These are phyloP conservation scores for Hesperia comma DNA, from an alignment of 2,888 invertebrate genomes.

Conservation along the genomic window DNA sequence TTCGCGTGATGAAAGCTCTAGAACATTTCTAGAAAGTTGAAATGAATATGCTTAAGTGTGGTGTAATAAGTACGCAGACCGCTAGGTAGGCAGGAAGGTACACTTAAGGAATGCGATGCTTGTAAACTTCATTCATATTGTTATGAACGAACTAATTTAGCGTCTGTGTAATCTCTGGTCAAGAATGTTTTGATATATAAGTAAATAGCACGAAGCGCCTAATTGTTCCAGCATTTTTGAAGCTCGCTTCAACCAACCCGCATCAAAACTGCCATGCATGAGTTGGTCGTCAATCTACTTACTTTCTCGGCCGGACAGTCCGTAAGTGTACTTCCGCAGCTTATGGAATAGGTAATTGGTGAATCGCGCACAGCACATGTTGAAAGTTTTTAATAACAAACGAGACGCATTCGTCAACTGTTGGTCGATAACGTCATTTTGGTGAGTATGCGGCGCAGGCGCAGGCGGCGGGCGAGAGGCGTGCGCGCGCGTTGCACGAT, in stretches of 20 bases:
- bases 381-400: slow-evolving; percentile 50
- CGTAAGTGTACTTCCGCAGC: slow-evolving; percentile 80
- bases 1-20: slow-evolving; percentile 32
- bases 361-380: slow-evolving; percentile 77
- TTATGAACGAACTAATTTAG: slow-evolving; percentile 44
- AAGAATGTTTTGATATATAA: slow-evolving; percentile 46
- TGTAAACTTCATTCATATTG: slow-evolving; percentile 42
- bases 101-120: slow-evolving; percentile 12
- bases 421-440: slow-evolving; percentile 67
- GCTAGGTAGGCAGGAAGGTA: background rate
- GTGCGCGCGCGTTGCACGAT: slow-evolving; percentile 62
- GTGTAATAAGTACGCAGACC: slow-evolving; percentile 19
- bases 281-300: slow-evolving; percentile 53
- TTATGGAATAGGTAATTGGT: slow-evolving; percentile 76
- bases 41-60: slow-evolving; percentile 45
- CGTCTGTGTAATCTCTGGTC: slow-evolving; percentile 38
- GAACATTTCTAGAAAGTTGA: slow-evolving; percentile 62
- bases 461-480: slow-evolving; percentile 48
- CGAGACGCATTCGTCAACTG: slow-evolving; percentile 56
- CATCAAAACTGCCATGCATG: slow-evolving; percentile 20
- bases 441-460: slow-evolving; percentile 49
- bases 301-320: slow-evolving; percentile 77
- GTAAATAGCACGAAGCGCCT: slow-evolving; percentile 44
- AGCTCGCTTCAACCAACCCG: slow-evolving; percentile 21
- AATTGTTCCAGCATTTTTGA: slow-evolving; percentile 15